Evolutionary conservation across 2,797 vertebrate genomes (phyloP).

Genomic region (Eulemur albifrons): DNA sequence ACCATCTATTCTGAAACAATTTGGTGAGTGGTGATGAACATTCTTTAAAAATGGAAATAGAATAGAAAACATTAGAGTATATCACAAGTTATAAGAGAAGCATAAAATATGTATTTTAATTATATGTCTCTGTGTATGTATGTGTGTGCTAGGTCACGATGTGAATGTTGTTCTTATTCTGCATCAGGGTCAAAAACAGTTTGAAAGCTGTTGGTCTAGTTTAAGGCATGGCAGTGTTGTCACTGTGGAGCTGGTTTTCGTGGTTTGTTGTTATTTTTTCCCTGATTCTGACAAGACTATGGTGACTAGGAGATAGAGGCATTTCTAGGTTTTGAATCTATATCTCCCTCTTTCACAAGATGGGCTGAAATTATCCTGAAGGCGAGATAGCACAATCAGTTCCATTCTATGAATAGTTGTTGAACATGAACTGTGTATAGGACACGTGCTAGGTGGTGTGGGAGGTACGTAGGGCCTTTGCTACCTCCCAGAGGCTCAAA

Average conservation of each 20-base stretch:
- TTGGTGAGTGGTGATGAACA: background rate
- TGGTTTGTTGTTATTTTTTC: background rate
- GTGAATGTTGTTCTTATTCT: background rate
- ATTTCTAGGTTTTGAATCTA: background rate
- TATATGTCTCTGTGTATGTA: background rate
- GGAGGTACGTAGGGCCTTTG: background rate
- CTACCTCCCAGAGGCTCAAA: background rate
- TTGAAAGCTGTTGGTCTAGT: background rate
- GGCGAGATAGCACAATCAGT: background rate
- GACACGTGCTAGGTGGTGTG: background rate
- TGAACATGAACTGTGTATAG: background rate
- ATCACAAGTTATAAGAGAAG: background rate
- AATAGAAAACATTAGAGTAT: background rate
- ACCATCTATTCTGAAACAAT: background rate
- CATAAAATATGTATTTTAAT: background rate
- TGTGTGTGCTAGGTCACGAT: background rate
- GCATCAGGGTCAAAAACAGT: background rate
- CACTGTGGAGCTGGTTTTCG: background rate
- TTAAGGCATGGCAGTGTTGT: background rate
- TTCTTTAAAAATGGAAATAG: background rate
- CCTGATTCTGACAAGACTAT: background rate
- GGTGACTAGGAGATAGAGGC: background rate
- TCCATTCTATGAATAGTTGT: background rate
- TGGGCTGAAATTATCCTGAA: background rate
- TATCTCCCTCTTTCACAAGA: background rate